phyloP scores from a whole-genome alignment of 2,797 vertebrate species.

The Hybognathus amarus region DNA sequence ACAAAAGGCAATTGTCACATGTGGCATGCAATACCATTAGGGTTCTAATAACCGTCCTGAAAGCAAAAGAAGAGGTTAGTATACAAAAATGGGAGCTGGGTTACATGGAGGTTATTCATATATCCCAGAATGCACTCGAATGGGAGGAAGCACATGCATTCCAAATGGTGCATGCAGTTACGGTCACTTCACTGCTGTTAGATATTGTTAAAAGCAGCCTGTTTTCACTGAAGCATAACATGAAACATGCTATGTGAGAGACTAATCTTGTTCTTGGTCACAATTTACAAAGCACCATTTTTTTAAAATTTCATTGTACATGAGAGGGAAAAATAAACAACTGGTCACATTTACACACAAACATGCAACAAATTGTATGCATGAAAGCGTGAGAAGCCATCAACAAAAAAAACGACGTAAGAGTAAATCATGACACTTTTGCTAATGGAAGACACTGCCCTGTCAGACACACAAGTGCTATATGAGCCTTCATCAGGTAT shows the following conservation, averaged over 20 bases:
- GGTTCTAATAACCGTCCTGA: slow-evolving; percentile 71
- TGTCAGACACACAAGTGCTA: slow-evolving; percentile 27
- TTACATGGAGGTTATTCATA: slow-evolving; percentile 62
- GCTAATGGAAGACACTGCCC: slow-evolving; percentile 37
- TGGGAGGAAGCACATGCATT: slow-evolving; percentile 61
- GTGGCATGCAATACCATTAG: slow-evolving; percentile 77
- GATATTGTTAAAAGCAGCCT: slow-evolving; percentile 57
- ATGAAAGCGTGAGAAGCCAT: slow-evolving; percentile 33
- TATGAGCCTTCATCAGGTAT: slow-evolving; percentile 72
- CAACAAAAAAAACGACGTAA: slow-evolving; percentile 4
- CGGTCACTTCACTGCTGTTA: slow-evolving; percentile 57
- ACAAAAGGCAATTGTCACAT: slow-evolving; percentile 56
- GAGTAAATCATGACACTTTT: slow-evolving; percentile 31
- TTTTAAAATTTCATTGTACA: slow-evolving; percentile 21
- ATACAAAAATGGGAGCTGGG: slow-evolving; percentile 69
- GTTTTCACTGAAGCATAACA: slow-evolving; percentile 62
- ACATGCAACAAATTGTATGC: slow-evolving; percentile 23
- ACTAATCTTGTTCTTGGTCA: slow-evolving; percentile 16
- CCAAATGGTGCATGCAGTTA: slow-evolving; percentile 70
- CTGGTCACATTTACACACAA: slow-evolving; percentile 32
- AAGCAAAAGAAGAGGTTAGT: slow-evolving; percentile 76
- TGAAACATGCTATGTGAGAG: slow-evolving; percentile 67
- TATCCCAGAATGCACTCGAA: slow-evolving; percentile 55
- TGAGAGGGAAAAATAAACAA: slow-evolving; percentile 7
- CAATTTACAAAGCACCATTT: neutral